Percentiles rank a stretch among this genome's conserved stretches.
Evolutionary conservation across 2,113 vertebrate genomes (phyloP).

Genomic region (Petroica traversi): DNA sequence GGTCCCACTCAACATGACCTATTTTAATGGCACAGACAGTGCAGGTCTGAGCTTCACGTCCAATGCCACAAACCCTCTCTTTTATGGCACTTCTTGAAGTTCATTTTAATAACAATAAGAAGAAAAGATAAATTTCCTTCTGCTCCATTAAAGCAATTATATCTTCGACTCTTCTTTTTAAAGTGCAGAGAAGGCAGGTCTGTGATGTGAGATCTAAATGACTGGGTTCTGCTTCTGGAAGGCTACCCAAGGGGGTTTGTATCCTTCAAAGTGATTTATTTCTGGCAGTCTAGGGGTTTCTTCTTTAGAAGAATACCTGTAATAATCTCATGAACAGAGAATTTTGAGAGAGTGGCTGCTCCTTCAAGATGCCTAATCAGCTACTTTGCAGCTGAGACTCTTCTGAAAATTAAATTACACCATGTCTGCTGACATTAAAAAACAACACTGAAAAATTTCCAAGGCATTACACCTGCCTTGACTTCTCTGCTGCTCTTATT

Average conservation of each 20-base stretch:
- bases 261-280: slow-evolving; percentile 22
- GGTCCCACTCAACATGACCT: background rate
- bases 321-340: slow-evolving; percentile 14
- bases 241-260: background rate
- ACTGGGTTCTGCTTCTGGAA: background rate
- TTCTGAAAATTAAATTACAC: slow-evolving; percentile 47
- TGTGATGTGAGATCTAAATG: background rate
- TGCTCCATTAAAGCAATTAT: background rate
- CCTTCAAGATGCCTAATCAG: slow-evolving; percentile 16
- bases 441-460: background rate
- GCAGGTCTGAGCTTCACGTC: background rate
- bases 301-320: slow-evolving; percentile 1
- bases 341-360: background rate
- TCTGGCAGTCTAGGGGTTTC: background rate
- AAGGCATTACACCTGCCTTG: slow-evolving; percentile 20
- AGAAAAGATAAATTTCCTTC: background rate
- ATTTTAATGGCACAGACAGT: background rate
- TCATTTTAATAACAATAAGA: background rate
- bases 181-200: background rate
- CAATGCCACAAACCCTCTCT: background rate
- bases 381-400: slow-evolving; percentile 28
- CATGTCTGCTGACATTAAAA: slow-evolving; percentile 52
- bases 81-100: background rate
- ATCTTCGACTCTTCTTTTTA: background rate
- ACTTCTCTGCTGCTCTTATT: background rate